Evolutionary conservation across 2,797 vertebrate genomes (phyloP), one percentile per base, ranked within the genome.

Genomic region (Neosalanx taihuensis): DNA sequence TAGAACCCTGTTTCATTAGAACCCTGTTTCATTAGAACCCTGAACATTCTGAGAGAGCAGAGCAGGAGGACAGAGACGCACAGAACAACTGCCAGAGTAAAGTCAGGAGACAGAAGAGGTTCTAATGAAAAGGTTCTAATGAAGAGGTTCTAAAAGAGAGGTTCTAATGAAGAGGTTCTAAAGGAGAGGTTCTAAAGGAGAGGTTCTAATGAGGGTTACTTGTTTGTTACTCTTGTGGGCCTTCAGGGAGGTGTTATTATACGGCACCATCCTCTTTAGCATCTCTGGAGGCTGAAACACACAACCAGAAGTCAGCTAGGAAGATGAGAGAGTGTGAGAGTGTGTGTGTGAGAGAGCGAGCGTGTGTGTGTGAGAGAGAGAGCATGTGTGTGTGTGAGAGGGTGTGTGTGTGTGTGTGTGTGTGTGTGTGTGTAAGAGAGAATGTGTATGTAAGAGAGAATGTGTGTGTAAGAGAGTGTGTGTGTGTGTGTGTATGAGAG

Each of bases 191-290:
- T 37, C 35, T 37, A 37, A 6, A 4, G 7, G 6, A 1, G 35
- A 37, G 5, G 35, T 41, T 41, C 37, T 41, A 41, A 41, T 35
- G n/a, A 71, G 72, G 83, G 92, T 96, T 99, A 99, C 97, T 96
- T 98, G 94, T 89, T n/a, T n/a, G n/a, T n/a, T n/a, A n/a, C 89
- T 92, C 90, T 93, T 95, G 90, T 84, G 93, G 82, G 93, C 92
- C 92, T 93, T 95, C 93, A 99, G 97, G 29, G 97, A 94, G 3
- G 94, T 93, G 93, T 99, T 95, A 92, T 95, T 94, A 93, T 95
- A 99, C 84, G 97, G 95, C 89, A 99, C 97, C 97, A 99, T 99
- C 89, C 96, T 91, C 90, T 98, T 99, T 85, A 99, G 90, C 96
- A 99, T 99, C 92, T 98, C 95, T 30, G 94, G 95, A 57, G 96